A percentile compares a stretch with the other conserved stretches of the same genome.
phyloP scores from a whole-genome alignment of 2,797 vertebrate species.

The Arrhamphus sclerolepis region DNA sequence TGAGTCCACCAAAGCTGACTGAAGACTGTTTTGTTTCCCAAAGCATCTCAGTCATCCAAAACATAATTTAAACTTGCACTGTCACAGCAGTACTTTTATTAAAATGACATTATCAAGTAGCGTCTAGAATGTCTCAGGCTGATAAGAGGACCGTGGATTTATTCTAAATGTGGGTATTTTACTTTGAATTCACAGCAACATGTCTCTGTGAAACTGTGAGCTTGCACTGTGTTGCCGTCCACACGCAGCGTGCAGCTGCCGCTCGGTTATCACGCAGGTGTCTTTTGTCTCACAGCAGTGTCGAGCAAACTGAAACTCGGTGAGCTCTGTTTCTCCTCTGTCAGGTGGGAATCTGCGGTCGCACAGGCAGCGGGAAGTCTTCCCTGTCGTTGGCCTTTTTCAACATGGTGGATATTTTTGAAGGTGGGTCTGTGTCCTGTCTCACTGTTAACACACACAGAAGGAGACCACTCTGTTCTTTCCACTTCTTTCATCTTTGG shows the following conservation, averaged over 20 bases:
- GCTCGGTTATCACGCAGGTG: conserved; percentile 41
- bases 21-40: too few species aligned
- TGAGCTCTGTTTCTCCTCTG: conserved; percentile 4
- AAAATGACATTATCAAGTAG: not conserved
- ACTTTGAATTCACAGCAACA: conserved; percentile 28
- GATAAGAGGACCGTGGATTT: too few species aligned
- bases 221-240: too few species aligned
- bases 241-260: conserved; percentile 1
- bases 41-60: too few species aligned
- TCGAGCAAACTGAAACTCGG: conserved; percentile 17
- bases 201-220: too few species aligned
- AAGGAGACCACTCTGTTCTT: not conserved
- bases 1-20: too few species aligned
- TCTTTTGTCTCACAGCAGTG: conserved; percentile 46
- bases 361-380: conserved; percentile 96
- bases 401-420: conserved; percentile 99
- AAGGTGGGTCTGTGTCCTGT: conserved; percentile 83
- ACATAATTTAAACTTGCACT: too few species aligned
- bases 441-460: not conserved
- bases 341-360: conserved; percentile 97
- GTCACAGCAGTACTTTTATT: not conserved
- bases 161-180: not conserved
- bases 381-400: conserved; percentile 96
- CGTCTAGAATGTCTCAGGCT: not conserved
- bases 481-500: not conserved